phyloP scores from a whole-genome alignment of 2,888 invertebrate species.

The Tenthredo scrophulariae region DNA sequence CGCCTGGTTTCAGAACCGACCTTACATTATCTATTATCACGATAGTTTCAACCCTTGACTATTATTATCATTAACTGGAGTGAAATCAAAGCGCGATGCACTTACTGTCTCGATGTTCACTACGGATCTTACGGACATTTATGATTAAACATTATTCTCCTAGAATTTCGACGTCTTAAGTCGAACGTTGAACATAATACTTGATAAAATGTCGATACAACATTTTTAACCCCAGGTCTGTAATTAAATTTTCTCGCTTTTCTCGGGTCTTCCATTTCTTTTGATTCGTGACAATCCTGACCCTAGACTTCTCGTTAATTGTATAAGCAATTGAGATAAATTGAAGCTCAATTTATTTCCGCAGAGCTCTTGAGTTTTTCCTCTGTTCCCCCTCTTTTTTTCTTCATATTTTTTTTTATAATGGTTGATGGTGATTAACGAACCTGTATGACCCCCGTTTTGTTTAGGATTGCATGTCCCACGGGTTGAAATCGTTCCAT shows the following conservation, averaged over 20 bases:
- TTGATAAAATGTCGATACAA: background rate
- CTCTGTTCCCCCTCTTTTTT: background rate
- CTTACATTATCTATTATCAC: background rate
- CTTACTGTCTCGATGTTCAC: background rate
- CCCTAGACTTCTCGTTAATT: background rate
- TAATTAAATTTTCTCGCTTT: background rate
- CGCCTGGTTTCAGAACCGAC: constrained; percentile 20
- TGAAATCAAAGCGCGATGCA: background rate
- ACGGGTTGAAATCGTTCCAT: constrained; percentile 95
- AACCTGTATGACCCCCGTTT: constrained; percentile 85
- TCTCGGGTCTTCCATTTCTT: background rate
- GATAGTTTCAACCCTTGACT: background rate
- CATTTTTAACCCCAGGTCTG: background rate
- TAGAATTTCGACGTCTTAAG: background rate
- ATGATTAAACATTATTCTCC: too few relatives aligned
- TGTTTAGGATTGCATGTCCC: constrained; percentile 88
- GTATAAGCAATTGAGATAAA: constrained; percentile 3
- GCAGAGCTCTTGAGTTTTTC: background rate
- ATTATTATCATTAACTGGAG: background rate
- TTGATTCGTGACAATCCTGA: background rate
- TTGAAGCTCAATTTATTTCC: background rate
- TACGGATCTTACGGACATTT: background rate
- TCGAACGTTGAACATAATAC: background rate
- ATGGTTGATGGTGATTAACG: constrained; percentile 60
- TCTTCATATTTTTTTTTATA: background rate